Base-by-base conservation (phyloP, 1,140 invertebrate genomes). In the Drosophila quadrilineata region DNA sequence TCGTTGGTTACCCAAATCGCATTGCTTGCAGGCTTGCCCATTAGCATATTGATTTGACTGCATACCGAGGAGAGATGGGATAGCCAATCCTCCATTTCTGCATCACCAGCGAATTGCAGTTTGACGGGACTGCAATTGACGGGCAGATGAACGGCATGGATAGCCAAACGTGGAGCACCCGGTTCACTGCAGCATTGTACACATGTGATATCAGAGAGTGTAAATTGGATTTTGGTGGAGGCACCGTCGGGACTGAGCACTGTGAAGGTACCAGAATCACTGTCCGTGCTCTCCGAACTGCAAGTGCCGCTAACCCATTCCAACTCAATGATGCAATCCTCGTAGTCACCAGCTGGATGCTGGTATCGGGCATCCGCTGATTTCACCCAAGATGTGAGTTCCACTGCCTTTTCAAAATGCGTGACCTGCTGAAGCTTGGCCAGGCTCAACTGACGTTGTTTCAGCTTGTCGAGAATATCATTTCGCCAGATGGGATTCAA, bases 61-160 rank as follows among this genome's bases (percentile, higher is more conserved):
- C 93, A 94, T 9, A 95, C 93, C 88, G 91, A 92, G n/a, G 93
- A 92, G 58, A 96, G 91, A 80, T 95, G 92, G 28, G 93, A 93
- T 40, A 96, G 92, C 96, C 96, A 97, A 87, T 97, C 96, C 90
- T 96, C 95, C 90, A 96, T 92, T 90, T 96, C 94, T 31, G 93
- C 92, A 89, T 97, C 95, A 71, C 94, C 93, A 3, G 12, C 91
- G 89, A 90, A 96, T 95, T 90, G 95, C 93, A 97, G 89, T 89
- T 93, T 93, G 5, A 96, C 90, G 4, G 92, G 89, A 24, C 87
- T 79, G 10, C 88, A 90, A 66, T 90, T 90, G 35, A 90, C 89
- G 29, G 89, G 90, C 72, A 94, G 90, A 68, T 92, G 90, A 8
- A 94, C 93, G 2, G 94, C 93, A 80, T 95, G 92, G 70, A 96